Evolutionary conservation across 2,888 invertebrate species (phyloP), one percentile per base, ranked within the genome.

Genomic region (Mamestra brassicae): DNA sequence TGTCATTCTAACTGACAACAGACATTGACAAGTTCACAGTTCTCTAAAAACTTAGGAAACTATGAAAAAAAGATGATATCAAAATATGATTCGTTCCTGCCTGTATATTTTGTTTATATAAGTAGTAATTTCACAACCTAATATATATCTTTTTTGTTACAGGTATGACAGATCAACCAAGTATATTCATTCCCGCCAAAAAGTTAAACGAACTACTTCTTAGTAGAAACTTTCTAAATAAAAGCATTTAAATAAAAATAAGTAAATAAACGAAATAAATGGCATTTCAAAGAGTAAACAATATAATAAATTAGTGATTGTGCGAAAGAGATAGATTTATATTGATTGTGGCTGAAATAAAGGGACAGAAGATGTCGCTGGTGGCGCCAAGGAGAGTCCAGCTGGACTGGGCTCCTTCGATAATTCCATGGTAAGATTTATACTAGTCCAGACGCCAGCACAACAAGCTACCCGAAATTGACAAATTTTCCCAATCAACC

Each of bases 301-400:
- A 10, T 26, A 52, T n/a, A 47, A 17, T 64, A 62, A 66, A 34
- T 38, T 52, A 77, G 80, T 85, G 73, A 70, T 74, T 57, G 71
- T 83, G 68, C 26, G 13, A 81, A 63, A 85, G 67, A 60, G 47
- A 76, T 38, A 73, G 11, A 45, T 45, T 54, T 50, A 71, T 62
- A 70, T 65, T 74, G 78, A 91, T 78, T 84, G 91, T 91, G 90
- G 91, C 87, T 86, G 89, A 86, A 45, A 80, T 76, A 84, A 77
- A 89, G 78, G 76, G 74, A 80, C 79, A 78, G 63, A 91, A 92
- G 88, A 96, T 96, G 96, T 96, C 96, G 90, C 90, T 96, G 71
- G 93, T 96, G 6, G 96, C 96, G 60, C 96, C 96, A 2, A 90
- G 96, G 74, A 87, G 95, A 78, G 95, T 96, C 76, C 95, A 95